phyloP scores from a whole-genome alignment of 2,888 invertebrate genomes.

The Brenthis daphne region DNA sequence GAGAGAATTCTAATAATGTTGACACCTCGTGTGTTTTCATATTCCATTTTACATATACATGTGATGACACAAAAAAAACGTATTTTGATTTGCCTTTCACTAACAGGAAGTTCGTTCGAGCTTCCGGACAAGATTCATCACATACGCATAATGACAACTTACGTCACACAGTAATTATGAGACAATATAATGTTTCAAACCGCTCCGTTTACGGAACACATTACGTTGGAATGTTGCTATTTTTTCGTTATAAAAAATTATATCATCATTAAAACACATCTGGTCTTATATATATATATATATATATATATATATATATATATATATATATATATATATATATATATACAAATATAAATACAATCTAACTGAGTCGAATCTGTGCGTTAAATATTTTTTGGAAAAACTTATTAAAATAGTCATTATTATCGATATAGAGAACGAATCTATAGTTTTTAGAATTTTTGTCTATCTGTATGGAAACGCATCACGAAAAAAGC shows the following conservation, averaged over 20 bases:
- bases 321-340: too few species aligned
- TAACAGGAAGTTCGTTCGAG: slow-evolving; percentile 24
- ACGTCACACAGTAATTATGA: slow-evolving; percentile 22
- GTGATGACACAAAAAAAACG: slow-evolving; percentile 7
- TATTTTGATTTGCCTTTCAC: slow-evolving; percentile 27
- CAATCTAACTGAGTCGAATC: too few species aligned
- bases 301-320: too few species aligned
- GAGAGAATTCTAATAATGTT: too few species aligned
- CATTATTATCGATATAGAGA: too few species aligned
- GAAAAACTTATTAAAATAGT: too few species aligned
- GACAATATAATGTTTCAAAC: slow-evolving; percentile 24
- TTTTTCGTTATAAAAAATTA: neutral
- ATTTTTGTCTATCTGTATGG: too few species aligned
- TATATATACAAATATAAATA: too few species aligned
- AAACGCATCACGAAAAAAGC: too few species aligned
- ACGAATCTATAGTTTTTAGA: too few species aligned
- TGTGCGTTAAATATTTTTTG: too few species aligned
- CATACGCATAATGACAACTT: slow-evolving; percentile 12
- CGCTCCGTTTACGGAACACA: slow-evolving; percentile 18
- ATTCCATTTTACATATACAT: neutral
- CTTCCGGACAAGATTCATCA: slow-evolving; percentile 13
- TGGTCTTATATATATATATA: too few species aligned
- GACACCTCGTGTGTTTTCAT: neutral
- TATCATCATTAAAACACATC: neutral
- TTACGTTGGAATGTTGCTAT: neutral